A percentile compares a stretch with the other conserved stretches of the same genome.
These are phyloP conservation scores for Hirtodrosophila confusa DNA, from an alignment of 2,888 invertebrate species.

Conservation along the genomic window DNA sequence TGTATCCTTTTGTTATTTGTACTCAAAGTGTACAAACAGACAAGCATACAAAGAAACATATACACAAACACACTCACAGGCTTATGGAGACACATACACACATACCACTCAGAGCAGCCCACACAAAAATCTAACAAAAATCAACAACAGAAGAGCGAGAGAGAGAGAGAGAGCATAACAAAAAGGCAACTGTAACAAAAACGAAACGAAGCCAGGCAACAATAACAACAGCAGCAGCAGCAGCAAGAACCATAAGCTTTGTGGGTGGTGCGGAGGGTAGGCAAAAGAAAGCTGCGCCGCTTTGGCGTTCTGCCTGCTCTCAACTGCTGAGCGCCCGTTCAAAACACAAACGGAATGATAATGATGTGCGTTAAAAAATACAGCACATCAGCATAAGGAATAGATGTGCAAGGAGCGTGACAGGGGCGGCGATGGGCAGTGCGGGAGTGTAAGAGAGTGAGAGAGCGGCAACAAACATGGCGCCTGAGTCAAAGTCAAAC, in stretches of 20 bases:
- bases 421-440: background rate
- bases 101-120: conserved; percentile 16
- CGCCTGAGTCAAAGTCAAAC: conserved; percentile 71
- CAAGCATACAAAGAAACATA: conserved; percentile 19
- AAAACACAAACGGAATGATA: conserved; percentile 82
- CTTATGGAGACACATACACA: conserved; percentile 32
- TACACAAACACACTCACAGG: conserved; percentile 18
- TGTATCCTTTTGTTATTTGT: conserved; percentile 73
- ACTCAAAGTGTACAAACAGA: conserved; percentile 22
- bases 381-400: conserved; percentile 30
- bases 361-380: conserved; percentile 78
- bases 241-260: conserved; percentile 63
- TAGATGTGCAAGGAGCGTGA: conserved; percentile 4
- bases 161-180: conserved; percentile 16
- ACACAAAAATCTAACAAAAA: conserved; percentile 47
- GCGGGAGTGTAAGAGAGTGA: background rate
- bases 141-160: conserved; percentile 29
- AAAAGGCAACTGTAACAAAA: conserved; percentile 15
- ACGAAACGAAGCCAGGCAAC: conserved; percentile 33
- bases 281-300: conserved; percentile 16
- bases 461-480: conserved; percentile 49
- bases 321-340: conserved; percentile 73
- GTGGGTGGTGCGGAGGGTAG: background rate
- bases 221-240: too few relatives aligned
- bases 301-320: conserved; percentile 31